These are phyloP conservation scores for Masnerella sp. DNA, from an alignment of 2,888 invertebrate species.

Conservation along the genomic window DNA sequence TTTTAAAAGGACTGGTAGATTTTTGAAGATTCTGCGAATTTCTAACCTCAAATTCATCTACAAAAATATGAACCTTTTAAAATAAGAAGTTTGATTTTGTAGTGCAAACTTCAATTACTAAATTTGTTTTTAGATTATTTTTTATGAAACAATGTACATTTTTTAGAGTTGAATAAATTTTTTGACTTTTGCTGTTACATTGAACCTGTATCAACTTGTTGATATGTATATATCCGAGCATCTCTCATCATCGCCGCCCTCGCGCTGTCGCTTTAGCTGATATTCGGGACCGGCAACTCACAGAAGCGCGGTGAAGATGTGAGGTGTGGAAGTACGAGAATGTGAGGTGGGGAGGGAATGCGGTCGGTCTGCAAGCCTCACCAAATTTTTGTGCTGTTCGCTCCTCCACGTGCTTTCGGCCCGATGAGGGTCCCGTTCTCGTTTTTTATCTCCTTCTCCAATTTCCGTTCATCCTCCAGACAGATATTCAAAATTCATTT, in stretches of 20 bases:
- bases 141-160: too few relatives aligned
- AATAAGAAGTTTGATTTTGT: too few relatives aligned
- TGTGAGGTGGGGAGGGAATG: conserved; percentile 60
- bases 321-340: conserved; percentile 60
- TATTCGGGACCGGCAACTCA: conserved; percentile 57
- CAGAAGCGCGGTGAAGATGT: conserved; percentile 58
- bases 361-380: conserved; percentile 59
- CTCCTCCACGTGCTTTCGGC: conserved; percentile 58
- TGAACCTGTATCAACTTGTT: too few relatives aligned
- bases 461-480: conserved; percentile 46
- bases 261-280: conserved; percentile 55
- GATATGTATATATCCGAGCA: conserved; percentile 1
- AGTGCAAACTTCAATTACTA: too few relatives aligned
- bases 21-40: too few relatives aligned
- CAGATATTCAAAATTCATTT: conserved; percentile 53
- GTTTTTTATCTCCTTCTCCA: conserved; percentile 52
- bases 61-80: too few relatives aligned
- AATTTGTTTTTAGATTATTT: too few relatives aligned
- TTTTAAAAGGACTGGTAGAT: too few relatives aligned
- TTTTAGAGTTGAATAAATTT: too few relatives aligned
- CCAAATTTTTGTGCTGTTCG: conserved; percentile 59
- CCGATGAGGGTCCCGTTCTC: conserved; percentile 42
- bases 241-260: conserved; percentile 58
- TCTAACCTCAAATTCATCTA: too few relatives aligned
- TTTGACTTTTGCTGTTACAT: too few relatives aligned